Conservation (phyloP, 1,140 invertebrate species). For the Orchestia grillus region DNA sequence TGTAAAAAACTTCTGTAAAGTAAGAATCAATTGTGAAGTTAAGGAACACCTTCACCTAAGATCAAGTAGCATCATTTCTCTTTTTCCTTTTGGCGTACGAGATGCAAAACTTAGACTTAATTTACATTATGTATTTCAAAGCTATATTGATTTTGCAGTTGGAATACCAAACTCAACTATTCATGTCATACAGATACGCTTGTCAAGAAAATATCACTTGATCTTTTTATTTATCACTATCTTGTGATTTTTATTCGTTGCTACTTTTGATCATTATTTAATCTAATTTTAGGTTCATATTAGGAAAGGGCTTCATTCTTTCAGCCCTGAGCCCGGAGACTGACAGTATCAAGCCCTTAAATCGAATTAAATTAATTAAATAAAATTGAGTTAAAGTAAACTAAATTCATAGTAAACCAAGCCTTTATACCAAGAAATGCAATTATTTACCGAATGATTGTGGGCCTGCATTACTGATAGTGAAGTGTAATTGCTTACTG, state of each 20-base stretch:
- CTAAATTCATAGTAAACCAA: not conserved
- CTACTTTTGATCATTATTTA: not conserved
- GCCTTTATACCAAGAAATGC: not conserved
- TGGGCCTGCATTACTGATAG: not conserved
- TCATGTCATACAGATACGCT: not conserved
- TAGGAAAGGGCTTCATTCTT: slow-evolving; percentile 33
- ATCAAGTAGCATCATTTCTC: not conserved
- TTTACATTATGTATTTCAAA: too few relatives aligned
- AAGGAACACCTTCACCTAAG: not conserved
- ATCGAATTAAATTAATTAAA: not conserved
- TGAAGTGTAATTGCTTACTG: not conserved
- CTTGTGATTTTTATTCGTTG: not conserved
- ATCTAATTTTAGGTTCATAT: not conserved
- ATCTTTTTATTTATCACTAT: not conserved
- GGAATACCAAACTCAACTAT: not conserved
- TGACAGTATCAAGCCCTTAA: slow-evolving; percentile 48
- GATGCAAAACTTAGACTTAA: too few relatives aligned
- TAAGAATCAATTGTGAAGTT: too few relatives aligned
- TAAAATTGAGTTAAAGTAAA: not conserved
- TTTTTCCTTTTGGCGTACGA: too few relatives aligned
- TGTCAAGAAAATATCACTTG: not conserved
- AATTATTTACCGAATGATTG: not conserved
- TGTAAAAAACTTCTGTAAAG: not conserved
- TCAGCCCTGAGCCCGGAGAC: slow-evolving; percentile 54
- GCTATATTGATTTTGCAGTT: not conserved